Base-by-base conservation (phyloP, 2,888 invertebrate species). In the Caradrina kadenii region DNA sequence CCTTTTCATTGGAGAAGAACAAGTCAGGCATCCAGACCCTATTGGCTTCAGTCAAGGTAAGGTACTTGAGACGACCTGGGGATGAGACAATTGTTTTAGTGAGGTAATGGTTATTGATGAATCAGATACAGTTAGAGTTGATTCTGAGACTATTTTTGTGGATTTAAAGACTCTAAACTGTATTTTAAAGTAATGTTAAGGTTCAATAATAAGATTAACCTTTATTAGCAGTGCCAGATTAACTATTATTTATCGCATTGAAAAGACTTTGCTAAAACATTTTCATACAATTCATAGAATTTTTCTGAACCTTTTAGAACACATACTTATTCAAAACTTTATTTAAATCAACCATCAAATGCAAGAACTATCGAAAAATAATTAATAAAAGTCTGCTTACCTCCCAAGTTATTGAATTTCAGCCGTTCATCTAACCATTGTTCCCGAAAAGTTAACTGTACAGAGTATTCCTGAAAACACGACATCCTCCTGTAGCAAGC, bases 21-120 rank as follows among this genome's bases (percentile, higher is more conserved):
- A 99, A 96, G 96, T 99, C 99, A 48, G 99, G 99, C 98, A 99
- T 99, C 99, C 99, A 99, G 70, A 99, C 98, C 86, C 98, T 97
- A 95, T 98, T 98, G 66, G 99, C 98, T 94, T 99, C 99, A 66
- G 99, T 98, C 90, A 99, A 96, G 69, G 99, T 99, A 81, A 99
- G 96, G 96, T 99, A 99, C 94, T 98, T 98, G 74, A 99, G 97
- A 86, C 98, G 97, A 89, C 98, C 98, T 98, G 92, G 0, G 0
- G 21, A 64, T 45, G 48, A 69, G 19, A 45, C 39, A 10, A 0
- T 15, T 1, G 0, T 10, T 22, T 17, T 4, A 52, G 1, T 15
- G 6, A 15, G 7, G 1, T 17, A 17, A 35, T n/a, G 7, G 1
- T 17, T 21, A 35, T 59, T 10, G 13, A 19, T 22, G 1, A 22